Evolutionary conservation across 2,113 vertebrate species (phyloP), one percentile per base, ranked within the genome.

Genomic region (Rostratula benghalensis): DNA sequence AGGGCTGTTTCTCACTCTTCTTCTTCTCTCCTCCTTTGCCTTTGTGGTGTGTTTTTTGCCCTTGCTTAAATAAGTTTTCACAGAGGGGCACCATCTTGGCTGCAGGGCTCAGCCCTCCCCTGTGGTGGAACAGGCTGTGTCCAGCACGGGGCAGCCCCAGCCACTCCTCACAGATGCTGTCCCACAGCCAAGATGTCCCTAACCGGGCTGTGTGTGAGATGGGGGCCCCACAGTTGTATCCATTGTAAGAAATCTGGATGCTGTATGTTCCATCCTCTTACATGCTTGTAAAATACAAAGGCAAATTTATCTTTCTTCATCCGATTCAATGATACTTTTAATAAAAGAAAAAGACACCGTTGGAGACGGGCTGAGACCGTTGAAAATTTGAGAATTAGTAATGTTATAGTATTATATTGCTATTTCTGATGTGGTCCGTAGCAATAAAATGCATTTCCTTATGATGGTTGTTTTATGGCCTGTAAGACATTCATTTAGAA

Each of bases 91-190:
- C 10, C 7, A 35, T 15, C 20, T 23, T 60, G 67, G 6, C 48
- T 79, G 15, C 10, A 8, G 6, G 48, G 6, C n/a, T 82, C 64
- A 46, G 21, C 46, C 1, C 1, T 59, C 41, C 20, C 31, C 16
- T 81, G 12, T 3, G 1, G 9, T 39, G 21, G 16, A 74, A 14
- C 1, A 2, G 11, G 3, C 65, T 23, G 28, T 53, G 25, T 54
- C 37, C 7, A 6, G 9, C 19, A 11, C 1, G 1, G 22, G 5
- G 39, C 25, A 60, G 63, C 35, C 28, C 21, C 1, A 3, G 4
- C 22, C 3, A 12, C 50, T 48, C 27, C 22, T 59, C 48, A 25
- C 33, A 48, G 31, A 68, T 65, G 7, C 33, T 1, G 0, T 39
- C 10, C 18, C 1, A 7, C 14, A 56, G 14, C 7, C 24, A 3